phyloP scores from a whole-genome alignment of 2,888 invertebrate genomes.

The Thumatha senex region DNA sequence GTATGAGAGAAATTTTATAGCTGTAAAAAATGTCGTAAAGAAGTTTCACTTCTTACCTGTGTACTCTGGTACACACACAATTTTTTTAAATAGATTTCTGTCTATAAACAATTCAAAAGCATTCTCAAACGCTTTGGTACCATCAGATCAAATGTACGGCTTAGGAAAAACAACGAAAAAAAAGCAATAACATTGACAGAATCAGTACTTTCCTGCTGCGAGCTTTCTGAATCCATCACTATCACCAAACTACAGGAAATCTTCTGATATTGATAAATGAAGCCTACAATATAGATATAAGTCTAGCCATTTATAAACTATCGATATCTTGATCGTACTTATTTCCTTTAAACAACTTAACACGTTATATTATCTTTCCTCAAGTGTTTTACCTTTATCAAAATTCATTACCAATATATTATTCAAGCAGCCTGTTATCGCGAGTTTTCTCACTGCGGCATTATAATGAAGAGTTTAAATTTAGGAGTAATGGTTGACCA shows the following conservation, averaged over 20 bases:
- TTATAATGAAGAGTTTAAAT: constrained; percentile 83
- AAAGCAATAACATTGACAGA: too few relatives aligned
- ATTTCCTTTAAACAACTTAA: constrained; percentile 33
- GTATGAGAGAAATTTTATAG: too few relatives aligned
- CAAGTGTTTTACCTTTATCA: constrained; percentile 63
- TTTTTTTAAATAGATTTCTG: too few relatives aligned
- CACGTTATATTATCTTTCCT: constrained; percentile 43
- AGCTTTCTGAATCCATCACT: not conserved
- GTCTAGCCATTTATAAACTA: constrained; percentile 7
- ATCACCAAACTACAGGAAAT: not conserved
- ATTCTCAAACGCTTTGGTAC: too few relatives aligned
- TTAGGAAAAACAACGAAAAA: too few relatives aligned
- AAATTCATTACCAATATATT: constrained; percentile 78
- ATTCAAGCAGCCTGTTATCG: constrained; percentile 74
- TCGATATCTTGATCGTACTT: constrained; percentile 26
- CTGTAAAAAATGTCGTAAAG: too few relatives aligned
- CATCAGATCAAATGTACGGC: too few relatives aligned
- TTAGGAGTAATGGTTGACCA: constrained; percentile 83
- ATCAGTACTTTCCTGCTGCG: too few relatives aligned
- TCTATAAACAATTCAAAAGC: too few relatives aligned
- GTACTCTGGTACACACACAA: too few relatives aligned
- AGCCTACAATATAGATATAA: not conserved
- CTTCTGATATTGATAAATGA: not conserved
- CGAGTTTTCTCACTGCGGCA: constrained; percentile 78
- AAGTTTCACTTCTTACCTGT: too few relatives aligned